phyloP scores from a whole-genome alignment of 2,888 invertebrate genomes.

The Polydesmus complanatus region DNA sequence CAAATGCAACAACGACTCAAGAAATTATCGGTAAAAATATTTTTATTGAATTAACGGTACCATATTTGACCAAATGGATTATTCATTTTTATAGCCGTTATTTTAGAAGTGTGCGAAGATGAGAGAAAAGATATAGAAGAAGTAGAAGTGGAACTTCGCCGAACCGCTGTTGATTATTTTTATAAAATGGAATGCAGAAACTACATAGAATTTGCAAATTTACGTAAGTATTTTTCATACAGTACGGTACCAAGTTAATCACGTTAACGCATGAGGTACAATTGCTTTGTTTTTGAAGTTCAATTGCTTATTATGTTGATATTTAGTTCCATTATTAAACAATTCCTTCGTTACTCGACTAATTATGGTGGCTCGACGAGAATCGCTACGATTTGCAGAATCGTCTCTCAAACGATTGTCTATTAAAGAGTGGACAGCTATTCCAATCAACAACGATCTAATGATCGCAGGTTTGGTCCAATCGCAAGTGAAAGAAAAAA shows the following conservation, averaged over 20 bases:
- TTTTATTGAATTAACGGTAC: neutral
- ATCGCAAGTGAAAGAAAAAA: neutral
- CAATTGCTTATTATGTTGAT: neutral
- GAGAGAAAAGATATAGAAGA: neutral
- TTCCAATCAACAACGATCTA: constrained; percentile 6
- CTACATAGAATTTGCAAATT: constrained; percentile 4
- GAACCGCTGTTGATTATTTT: neutral
- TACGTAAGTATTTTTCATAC: no score
- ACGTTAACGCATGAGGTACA: neutral
- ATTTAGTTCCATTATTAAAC: constrained; percentile 2
- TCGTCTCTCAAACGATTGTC: neutral
- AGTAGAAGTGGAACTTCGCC: neutral
- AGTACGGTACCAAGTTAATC: no score
- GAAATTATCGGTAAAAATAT: neutral
- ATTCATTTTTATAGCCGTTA: neutral
- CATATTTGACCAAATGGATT: neutral
- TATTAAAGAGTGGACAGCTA: neutral
- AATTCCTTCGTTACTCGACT: neutral
- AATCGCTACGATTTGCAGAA: constrained; percentile 6
- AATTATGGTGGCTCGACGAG: constrained; percentile 5
- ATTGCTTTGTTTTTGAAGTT: neutral
- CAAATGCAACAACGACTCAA: neutral
- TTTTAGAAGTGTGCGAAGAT: constrained; percentile 4
- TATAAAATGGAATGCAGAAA: constrained; percentile 5
- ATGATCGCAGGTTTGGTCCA: constrained; percentile 6